phyloP scores from a whole-genome alignment of 2,888 invertebrate species.

The Clusia tigrina region DNA sequence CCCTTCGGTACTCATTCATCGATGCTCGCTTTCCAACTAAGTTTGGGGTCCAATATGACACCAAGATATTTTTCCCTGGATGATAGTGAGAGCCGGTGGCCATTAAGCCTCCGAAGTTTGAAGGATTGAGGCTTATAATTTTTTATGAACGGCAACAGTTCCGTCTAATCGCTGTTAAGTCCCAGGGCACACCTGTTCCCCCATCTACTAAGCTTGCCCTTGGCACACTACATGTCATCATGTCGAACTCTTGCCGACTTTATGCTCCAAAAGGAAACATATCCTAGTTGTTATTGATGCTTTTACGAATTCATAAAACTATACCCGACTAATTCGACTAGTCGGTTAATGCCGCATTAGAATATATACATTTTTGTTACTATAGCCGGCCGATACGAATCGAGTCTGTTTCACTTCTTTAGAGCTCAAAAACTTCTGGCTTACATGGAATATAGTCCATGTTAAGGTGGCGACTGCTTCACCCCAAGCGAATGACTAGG shows the following conservation, averaged over 20 bases:
- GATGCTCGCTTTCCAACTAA: no score
- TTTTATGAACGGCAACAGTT: no score
- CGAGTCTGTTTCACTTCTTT: background rate
- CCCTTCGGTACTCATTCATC: no score
- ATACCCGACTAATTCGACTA: background rate
- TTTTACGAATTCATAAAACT: conserved; percentile 9
- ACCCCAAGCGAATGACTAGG: background rate
- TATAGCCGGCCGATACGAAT: conserved; percentile 14
- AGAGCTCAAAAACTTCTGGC: background rate
- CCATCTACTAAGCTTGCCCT: no score
- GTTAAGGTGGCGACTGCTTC: background rate
- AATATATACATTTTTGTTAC: conserved; percentile 7
- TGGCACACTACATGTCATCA: no score
- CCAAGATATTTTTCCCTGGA: no score
- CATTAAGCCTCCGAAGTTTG: no score
- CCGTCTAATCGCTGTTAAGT: no score
- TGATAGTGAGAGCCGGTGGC: no score
- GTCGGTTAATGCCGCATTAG: background rate
- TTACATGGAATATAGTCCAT: background rate
- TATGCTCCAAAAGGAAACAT: conserved; percentile 18
- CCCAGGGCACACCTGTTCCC: no score
- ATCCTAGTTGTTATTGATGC: conserved; percentile 15
- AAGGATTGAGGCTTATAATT: no score
- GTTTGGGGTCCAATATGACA: no score
- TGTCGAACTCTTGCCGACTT: conserved; percentile 14